Base-by-base conservation (phyloP, 1,140 invertebrate genomes). In the Leptopilina boulardi region DNA sequence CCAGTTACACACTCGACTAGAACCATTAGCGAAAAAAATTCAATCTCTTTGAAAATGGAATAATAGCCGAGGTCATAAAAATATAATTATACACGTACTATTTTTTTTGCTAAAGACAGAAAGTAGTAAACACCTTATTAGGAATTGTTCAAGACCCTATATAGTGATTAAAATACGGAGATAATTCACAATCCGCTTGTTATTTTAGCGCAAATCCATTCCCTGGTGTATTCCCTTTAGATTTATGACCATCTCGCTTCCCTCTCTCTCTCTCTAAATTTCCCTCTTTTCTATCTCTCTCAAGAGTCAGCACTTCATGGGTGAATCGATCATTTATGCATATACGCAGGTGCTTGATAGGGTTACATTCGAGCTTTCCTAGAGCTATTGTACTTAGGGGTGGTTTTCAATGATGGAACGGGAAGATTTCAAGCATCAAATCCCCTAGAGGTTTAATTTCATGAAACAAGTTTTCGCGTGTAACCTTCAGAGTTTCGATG, bases 391-490 rank as follows among this genome's bases (percentile, higher is more conserved):
- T 66, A 66, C 56, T 66, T 30, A 30, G 15, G 56, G 56, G 56
- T 34, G 56, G 21, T 30, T 66, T 66, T 66, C 56, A 66, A 26
- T 66, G 56, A 66, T 66, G 56, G 56, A 66, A 66, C 8, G 56
- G 56, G 56, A 3, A 11, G 5, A 30, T 66, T 66, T 66, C 56
- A 66, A 66, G 56, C 56, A 66, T 66, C 56, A 66, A 66, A 66
- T 26, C 56, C 56, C 56, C 56, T n/a, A 30, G 56, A 66, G 56
- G 56, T 66, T 66, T 34, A 66, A 66, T 66, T 66, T 66, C 56
- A 30, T 30, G 56, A 66, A 66, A 66, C 56, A 66, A 66, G 56
- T 66, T 66, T 66, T 66, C 56, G 56, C 56, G 23, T 66, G 56
- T 66, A 66, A 66, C 56, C 56, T 66, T 66, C 56, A 66, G 23